Conservation (phyloP, 2,797 vertebrate species). For the Bryconaethiops microstoma region DNA sequence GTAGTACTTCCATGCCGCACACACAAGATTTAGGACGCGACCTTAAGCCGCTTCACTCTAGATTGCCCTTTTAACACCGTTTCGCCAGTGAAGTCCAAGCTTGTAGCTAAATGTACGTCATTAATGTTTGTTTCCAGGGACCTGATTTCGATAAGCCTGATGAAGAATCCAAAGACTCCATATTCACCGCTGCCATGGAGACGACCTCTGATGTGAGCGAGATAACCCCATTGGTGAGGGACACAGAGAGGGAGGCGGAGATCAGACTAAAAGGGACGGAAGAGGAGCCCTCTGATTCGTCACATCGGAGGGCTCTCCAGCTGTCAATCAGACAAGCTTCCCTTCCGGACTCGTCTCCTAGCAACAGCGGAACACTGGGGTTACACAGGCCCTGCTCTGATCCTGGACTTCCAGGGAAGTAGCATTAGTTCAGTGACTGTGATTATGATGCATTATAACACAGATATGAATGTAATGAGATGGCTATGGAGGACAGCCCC, state of each 20-base stretch:
- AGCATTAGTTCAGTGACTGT: slow-evolving; percentile 58
- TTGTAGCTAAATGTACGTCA: slow-evolving; percentile 34
- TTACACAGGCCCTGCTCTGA: slow-evolving; percentile 94
- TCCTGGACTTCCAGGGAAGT: slow-evolving; percentile 92
- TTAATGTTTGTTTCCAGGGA: slow-evolving; percentile 73
- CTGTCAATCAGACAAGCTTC: slow-evolving; percentile 87
- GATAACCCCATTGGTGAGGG: slow-evolving; percentile 71
- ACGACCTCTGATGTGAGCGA: slow-evolving; percentile 82
- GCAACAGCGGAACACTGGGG: slow-evolving; percentile 79
- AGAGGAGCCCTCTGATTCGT: slow-evolving; percentile 65
- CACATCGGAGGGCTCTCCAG: slow-evolving; percentile 75
- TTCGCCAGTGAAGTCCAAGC: slow-evolving; percentile 6
- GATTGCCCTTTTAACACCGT: slow-evolving; percentile 5
- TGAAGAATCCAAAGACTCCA: slow-evolving; percentile 91
- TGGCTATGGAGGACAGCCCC: neutral
- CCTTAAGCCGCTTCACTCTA: neutral
- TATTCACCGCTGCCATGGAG: slow-evolving; percentile 78
- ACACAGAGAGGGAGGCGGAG: slow-evolving; percentile 40
- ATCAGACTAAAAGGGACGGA: slow-evolving; percentile 65
- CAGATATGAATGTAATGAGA: neutral
- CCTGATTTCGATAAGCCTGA: slow-evolving; percentile 79
- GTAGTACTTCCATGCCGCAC: slow-evolving; percentile 12
- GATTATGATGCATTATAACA: slow-evolving; percentile 13
- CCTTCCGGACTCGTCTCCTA: slow-evolving; percentile 84
- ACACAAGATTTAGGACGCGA: neutral